These are phyloP conservation scores for Anastatus disparis DNA, from an alignment of 1,140 invertebrate genomes.

Conservation along the genomic window DNA sequence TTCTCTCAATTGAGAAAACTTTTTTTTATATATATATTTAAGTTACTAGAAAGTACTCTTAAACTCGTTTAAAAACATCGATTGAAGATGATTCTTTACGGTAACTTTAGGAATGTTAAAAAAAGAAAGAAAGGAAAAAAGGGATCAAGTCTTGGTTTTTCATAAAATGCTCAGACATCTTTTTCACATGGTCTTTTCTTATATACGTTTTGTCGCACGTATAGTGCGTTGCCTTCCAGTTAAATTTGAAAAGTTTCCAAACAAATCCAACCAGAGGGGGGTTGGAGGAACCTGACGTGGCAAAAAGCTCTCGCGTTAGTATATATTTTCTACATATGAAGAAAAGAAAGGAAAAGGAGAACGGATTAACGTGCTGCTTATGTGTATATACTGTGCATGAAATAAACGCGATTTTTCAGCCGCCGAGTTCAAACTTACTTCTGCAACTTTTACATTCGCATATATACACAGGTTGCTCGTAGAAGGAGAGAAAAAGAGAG, in stretches of 20 bases:
- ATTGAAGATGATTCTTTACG: no score
- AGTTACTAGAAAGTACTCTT: no score
- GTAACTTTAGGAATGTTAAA: no score
- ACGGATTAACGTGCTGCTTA: constrained; percentile 10
- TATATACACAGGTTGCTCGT: no score
- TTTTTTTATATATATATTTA: no score
- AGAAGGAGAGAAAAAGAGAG: no score
- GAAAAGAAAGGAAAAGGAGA: neutral
- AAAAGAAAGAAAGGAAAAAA: no score
- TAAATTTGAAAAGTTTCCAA: constrained; percentile 45
- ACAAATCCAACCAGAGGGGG: constrained; percentile 45
- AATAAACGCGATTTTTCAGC: neutral
- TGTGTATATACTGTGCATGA: neutral
- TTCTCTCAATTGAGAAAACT: neutral
- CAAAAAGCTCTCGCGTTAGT: neutral
- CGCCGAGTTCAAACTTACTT: neutral
- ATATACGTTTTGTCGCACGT: constrained; percentile 16
- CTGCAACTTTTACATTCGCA: neutral
- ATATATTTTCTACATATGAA: neutral
- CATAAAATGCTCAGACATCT: neutral
- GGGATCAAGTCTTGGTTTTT: no score
- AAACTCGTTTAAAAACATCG: no score
- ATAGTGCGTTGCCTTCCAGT: constrained; percentile 22
- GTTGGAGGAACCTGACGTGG: neutral
- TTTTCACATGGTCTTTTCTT: constrained; percentile 5